Evolutionary conservation across 2,888 invertebrate species (phyloP), one percentile per base, ranked within the genome.

Genomic region (Eucriotettix oculatus): DNA sequence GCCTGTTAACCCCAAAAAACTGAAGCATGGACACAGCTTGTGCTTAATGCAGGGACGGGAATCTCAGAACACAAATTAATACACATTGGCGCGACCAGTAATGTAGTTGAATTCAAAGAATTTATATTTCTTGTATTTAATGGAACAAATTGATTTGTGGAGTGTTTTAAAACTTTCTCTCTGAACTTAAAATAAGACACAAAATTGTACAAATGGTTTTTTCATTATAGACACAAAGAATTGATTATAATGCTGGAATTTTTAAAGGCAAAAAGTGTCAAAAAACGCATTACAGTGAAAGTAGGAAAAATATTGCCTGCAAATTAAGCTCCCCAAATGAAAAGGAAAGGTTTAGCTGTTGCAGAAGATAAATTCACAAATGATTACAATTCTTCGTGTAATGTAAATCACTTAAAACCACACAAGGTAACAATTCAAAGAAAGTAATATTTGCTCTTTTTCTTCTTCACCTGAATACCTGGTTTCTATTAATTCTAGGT

Each of bases 341-440:
- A 63, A 56, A 58, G 40, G 7, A 42, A 17, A 43, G 44, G 43
- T 43, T 48, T 42, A 43, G 54, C 16, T 42, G 10, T 29, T 12
- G 55, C 54, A 9, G 54, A 42, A 14, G 44, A 62, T 76, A 93
- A 91, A 69, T 94, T 85, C 73, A 83, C 87, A 69, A 75, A 79
- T 64, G 94, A 93, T 75, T 87, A 85, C 69, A 80, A 89, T 60
- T 92, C 86, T 75, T 81, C 79, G 67, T 76, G 78, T 54, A 75
- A 78, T 9, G 76, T 82, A 9, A 79, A 79, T 44, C 76, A 75
- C 69, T 78, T 92, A 5, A 88, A 87, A 71, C 85, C 92, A 0
- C 88, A 94, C 76, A 92, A 93, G 73, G 80, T 80, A 70, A 29
- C 29, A 2, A 29, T 48, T 14, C n/a, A 48, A 14, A 48, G 1